These are phyloP conservation scores for Polia nebulosa DNA, from an alignment of 2,888 invertebrate species.

Conservation along the genomic window DNA sequence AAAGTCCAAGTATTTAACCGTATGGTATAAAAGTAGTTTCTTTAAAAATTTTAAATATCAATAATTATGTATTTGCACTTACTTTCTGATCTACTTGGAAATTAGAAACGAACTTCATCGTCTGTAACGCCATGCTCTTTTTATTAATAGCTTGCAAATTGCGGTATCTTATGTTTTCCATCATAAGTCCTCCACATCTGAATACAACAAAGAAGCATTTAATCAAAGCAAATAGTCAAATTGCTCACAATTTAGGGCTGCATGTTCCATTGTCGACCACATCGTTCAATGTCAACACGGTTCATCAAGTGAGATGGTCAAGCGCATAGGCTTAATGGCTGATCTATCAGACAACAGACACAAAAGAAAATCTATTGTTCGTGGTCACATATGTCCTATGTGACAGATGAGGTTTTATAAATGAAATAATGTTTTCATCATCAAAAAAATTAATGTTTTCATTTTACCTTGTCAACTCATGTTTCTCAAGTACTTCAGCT, in stretches of 20 bases:
- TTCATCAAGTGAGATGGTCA: background rate
- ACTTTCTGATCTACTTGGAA: slow-evolving; percentile 57
- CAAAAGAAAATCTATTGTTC: background rate
- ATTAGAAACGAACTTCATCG: slow-evolving; percentile 59
- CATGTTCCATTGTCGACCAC: background rate
- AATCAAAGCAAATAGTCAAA: background rate
- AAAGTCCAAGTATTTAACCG: too few relatives aligned
- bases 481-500: slow-evolving; percentile 41
- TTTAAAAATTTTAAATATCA: background rate
- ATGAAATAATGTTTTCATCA: too few relatives aligned
- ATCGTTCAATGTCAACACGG: background rate
- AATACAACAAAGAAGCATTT: slow-evolving; percentile 16
- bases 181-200: slow-evolving; percentile 71
- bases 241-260: background rate
- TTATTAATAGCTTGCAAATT: slow-evolving; percentile 47
- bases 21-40: background rate
- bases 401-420: too few relatives aligned
- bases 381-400: too few relatives aligned
- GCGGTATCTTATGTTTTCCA: slow-evolving; percentile 64
- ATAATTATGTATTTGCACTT: slow-evolving; percentile 44
- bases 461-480: slow-evolving; percentile 48
- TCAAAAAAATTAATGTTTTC: background rate
- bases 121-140: slow-evolving; percentile 51
- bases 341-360: too few relatives aligned
- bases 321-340: too few relatives aligned